Conservation (phyloP, 2,113 vertebrate genomes). For the Rhagologus leucostigma region DNA sequence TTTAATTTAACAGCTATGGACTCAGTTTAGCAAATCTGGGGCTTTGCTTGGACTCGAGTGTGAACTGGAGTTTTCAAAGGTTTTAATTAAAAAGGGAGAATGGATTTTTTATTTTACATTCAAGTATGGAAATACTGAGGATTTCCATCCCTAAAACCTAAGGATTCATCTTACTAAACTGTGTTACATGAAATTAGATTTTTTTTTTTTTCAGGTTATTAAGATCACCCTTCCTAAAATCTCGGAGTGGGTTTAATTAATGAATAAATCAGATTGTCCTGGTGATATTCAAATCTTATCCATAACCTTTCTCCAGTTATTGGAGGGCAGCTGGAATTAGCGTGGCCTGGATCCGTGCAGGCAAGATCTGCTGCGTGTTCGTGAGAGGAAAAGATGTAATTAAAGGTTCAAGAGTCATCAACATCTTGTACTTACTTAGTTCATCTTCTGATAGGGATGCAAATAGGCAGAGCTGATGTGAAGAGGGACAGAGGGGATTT, state of each 20-base stretch:
- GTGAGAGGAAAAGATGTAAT: not conserved
- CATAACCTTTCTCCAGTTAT: not conserved
- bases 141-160: not conserved
- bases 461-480: not conserved
- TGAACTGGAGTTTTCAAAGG: not conserved
- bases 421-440: not conserved
- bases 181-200: not conserved
- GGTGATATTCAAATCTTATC: not conserved
- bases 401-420: not conserved
- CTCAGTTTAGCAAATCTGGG: not conserved
- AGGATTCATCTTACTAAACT: not conserved
- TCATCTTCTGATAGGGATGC: not conserved
- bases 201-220: not conserved
- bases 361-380: not conserved
- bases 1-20: not conserved
- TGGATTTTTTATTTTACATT: not conserved
- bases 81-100: conserved; percentile 22
- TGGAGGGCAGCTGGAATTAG: not conserved
- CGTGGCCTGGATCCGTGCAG: not conserved
- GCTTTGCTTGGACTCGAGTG: not conserved
- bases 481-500: not conserved
- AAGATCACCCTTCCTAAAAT: not conserved
- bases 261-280: not conserved
- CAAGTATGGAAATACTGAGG: not conserved
- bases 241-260: not conserved